phyloP scores from a whole-genome alignment of 2,113 vertebrate species.

The Silurus asotus region DNA sequence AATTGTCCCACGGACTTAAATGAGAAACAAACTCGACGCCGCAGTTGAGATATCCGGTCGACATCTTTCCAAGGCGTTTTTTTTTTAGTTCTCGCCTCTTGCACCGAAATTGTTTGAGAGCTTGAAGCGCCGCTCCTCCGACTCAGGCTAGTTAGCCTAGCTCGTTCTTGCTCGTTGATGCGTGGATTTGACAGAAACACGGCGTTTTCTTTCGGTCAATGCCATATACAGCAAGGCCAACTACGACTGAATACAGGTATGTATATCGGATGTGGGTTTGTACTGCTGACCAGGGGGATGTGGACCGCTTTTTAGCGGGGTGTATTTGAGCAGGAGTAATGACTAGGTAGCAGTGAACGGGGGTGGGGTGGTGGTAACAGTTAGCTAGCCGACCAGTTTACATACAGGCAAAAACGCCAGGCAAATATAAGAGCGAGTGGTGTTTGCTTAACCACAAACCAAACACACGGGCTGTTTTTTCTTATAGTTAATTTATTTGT shows the following conservation, averaged over 20 bases:
- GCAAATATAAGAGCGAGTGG: slow-evolving; percentile 1
- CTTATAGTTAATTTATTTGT: no score
- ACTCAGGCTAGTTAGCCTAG: slow-evolving; percentile 72
- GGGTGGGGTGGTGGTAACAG: slow-evolving; percentile 36
- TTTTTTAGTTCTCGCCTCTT: slow-evolving; percentile 41
- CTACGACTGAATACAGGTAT: slow-evolving; percentile 72
- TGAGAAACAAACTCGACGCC: slow-evolving; percentile 11
- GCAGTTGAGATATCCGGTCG: slow-evolving; percentile 11
- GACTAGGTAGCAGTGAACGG: slow-evolving; percentile 24
- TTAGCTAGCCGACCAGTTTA: slow-evolving; percentile 46
- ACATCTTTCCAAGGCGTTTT: neutral
- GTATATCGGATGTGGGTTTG: slow-evolving; percentile 9
- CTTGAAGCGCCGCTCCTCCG: slow-evolving; percentile 72
- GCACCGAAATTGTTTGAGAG: slow-evolving; percentile 53
- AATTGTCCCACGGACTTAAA: slow-evolving; percentile 34
- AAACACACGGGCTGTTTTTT: neutral
- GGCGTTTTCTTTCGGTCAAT: slow-evolving; percentile 73
- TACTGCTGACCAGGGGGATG: no score
- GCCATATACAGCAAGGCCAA: slow-evolving; percentile 71
- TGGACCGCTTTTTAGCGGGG: neutral
- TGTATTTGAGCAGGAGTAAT: neutral
- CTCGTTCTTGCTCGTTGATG: slow-evolving; percentile 73
- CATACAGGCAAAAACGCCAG: slow-evolving; percentile 41
- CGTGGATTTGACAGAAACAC: slow-evolving; percentile 69
- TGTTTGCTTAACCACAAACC: neutral